Conservation (phyloP, 2,888 invertebrate species). For the Lasioglossum oenotherae region DNA sequence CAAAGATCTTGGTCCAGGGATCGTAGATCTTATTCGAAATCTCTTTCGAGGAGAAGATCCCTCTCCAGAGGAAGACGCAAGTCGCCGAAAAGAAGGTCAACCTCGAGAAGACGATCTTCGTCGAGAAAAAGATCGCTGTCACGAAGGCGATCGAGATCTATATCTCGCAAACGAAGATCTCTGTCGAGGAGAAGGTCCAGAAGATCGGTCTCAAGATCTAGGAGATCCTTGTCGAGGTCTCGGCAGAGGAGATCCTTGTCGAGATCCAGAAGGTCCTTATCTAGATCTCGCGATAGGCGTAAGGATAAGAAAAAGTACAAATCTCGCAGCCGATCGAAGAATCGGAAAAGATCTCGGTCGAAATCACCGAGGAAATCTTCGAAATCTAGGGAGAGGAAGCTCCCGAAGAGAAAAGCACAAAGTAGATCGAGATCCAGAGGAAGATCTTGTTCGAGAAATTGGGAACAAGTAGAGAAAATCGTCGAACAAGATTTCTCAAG, state of each 20-base stretch:
- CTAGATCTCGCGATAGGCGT: conserved; percentile 74
- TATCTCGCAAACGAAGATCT: conserved; percentile 76
- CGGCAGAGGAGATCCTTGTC: conserved; percentile 70
- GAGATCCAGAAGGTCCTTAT: conserved; percentile 69
- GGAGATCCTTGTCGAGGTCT: conserved; percentile 71
- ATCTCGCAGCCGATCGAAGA: conserved; percentile 81
- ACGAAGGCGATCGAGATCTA: conserved; percentile 71
- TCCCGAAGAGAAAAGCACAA: conserved; percentile 79
- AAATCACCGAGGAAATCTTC: conserved; percentile 77
- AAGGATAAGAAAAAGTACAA: conserved; percentile 81
- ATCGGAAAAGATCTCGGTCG: conserved; percentile 78
- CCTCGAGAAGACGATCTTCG: conserved; percentile 74
- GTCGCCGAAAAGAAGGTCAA: conserved; percentile 73
- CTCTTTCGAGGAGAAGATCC: conserved; percentile 74
- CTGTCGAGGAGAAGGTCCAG: conserved; percentile 72
- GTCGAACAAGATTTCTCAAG: conserved; percentile 73
- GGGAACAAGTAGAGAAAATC: conserved; percentile 78
- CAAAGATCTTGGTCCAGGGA: conserved; percentile 79
- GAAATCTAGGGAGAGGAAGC: conserved; percentile 81
- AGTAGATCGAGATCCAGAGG: conserved; percentile 75
- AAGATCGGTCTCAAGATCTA: conserved; percentile 73
- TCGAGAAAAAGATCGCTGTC: conserved; percentile 72
- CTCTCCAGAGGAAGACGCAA: conserved; percentile 76
- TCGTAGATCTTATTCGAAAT: conserved; percentile 72
- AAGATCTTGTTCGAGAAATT: conserved; percentile 76